Evolutionary conservation across 2,888 invertebrate species (phyloP).

Genomic region (Zhuqinia jingwanae): DNA sequence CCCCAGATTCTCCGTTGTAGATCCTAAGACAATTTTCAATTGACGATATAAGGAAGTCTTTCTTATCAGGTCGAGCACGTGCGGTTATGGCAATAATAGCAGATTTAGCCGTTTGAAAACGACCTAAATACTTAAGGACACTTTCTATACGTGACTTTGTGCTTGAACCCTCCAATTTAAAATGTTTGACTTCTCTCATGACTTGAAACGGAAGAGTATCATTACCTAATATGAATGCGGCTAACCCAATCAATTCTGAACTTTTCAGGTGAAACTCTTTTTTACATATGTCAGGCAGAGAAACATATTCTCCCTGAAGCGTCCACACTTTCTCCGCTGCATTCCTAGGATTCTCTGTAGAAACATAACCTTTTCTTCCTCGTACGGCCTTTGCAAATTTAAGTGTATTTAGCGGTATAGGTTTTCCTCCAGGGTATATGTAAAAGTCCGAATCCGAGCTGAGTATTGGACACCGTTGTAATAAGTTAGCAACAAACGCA

Average conservation of each 20-base stretch:
- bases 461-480: slow-evolving; percentile 90
- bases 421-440: slow-evolving; percentile 88
- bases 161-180: not conserved
- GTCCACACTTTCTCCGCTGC: slow-evolving; percentile 55
- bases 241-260: slow-evolving; percentile 87
- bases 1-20: slow-evolving; percentile 79
- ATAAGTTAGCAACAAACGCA: slow-evolving; percentile 88
- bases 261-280: slow-evolving; percentile 80
- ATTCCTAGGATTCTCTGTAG: not conserved
- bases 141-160: slow-evolving; percentile 86
- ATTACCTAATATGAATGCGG: slow-evolving; percentile 93
- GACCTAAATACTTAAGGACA: too few relatives aligned
- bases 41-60: too few relatives aligned
- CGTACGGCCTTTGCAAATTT: not conserved
- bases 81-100: slow-evolving; percentile 84
- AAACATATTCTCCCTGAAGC: slow-evolving; percentile 59
- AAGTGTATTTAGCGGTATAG: not conserved
- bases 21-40: too few relatives aligned
- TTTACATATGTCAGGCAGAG: slow-evolving; percentile 65
- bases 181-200: not conserved
- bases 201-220: slow-evolving; percentile 85
- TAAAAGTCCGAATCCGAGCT: slow-evolving; percentile 98
- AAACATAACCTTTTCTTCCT: not conserved
- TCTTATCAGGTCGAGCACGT: not conserved
- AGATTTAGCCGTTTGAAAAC: slow-evolving; percentile 90